These are phyloP conservation scores for Herminia tarsipennalis DNA, from an alignment of 2,888 invertebrate species.

Conservation along the genomic window DNA sequence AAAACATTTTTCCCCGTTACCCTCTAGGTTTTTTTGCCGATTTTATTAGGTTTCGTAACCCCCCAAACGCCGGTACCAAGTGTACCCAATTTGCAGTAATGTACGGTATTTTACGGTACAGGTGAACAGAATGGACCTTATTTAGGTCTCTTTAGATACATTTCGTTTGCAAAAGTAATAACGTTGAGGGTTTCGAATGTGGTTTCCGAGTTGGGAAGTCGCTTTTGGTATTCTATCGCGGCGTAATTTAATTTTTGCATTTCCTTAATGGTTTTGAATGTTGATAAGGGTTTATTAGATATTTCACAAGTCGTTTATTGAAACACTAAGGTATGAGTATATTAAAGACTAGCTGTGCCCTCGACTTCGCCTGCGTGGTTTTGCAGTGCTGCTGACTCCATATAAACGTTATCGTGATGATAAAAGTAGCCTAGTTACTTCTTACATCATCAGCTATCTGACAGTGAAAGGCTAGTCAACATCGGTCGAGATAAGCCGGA, in stretches of 20 bases:
- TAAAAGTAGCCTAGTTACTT: too few relatives aligned
- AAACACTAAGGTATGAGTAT: too few relatives aligned
- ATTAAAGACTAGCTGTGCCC: too few relatives aligned
- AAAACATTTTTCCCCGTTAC: conserved; percentile 46
- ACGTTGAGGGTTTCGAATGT: conserved; percentile 19
- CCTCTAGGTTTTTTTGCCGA: conserved; percentile 56
- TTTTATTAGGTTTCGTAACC: conserved; percentile 61
- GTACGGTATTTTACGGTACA: conserved; percentile 57
- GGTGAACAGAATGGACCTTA: conserved; percentile 50
- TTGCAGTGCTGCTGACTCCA: too few relatives aligned
- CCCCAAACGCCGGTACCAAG: conserved; percentile 41
- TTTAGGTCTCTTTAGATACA: conserved; percentile 43
- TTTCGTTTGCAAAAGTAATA: conserved; percentile 35
- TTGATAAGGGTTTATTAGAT: too few relatives aligned
- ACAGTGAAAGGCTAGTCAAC: too few relatives aligned
- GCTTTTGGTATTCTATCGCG: background rate
- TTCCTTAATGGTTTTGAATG: background rate
- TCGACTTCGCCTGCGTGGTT: too few relatives aligned
- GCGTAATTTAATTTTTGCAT: background rate
- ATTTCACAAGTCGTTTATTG: too few relatives aligned
- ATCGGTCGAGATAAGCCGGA: too few relatives aligned
- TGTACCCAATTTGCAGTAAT: conserved; percentile 69
- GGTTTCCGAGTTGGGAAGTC: background rate
- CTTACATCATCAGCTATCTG: too few relatives aligned
- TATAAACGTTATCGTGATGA: too few relatives aligned